A percentile compares a stretch with the other conserved stretches of the same genome.
Evolutionary conservation across 2,113 vertebrate genomes (phyloP).

Genomic region (Platysternon megacephalum): DNA sequence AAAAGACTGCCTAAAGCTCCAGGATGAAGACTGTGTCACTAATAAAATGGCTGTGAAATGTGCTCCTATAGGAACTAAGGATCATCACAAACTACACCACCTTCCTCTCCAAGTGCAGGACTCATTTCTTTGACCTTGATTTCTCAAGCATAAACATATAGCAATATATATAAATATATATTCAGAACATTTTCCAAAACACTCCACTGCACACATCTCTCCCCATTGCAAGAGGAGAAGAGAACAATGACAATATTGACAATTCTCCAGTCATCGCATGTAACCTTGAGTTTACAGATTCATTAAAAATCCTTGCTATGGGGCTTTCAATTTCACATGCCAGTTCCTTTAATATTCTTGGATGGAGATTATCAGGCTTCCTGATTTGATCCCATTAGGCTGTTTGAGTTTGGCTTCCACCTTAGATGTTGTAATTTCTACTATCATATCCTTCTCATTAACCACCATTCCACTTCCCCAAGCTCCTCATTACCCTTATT

Average conservation of each 20-base stretch:
- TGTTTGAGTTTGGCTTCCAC: too few relatives aligned
- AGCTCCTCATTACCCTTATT: too few relatives aligned
- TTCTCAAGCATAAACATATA: background rate
- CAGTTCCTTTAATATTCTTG: too few relatives aligned
- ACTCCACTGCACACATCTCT: background rate
- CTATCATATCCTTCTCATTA: too few relatives aligned
- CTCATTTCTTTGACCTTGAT: background rate
- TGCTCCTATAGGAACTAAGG: background rate
- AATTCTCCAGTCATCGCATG: too few relatives aligned
- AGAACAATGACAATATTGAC: background rate
- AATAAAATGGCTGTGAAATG: background rate
- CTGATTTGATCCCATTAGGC: too few relatives aligned
- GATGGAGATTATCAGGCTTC: too few relatives aligned
- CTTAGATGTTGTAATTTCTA: too few relatives aligned
- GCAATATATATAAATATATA: background rate
- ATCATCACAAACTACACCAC: background rate
- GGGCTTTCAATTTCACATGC: too few relatives aligned
- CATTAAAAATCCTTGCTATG: too few relatives aligned
- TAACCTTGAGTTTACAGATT: too few relatives aligned
- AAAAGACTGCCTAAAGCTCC: background rate
- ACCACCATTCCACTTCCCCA: too few relatives aligned
- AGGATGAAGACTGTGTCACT: background rate
- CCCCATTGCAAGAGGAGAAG: background rate
- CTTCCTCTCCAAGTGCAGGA: background rate
- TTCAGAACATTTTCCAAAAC: background rate